These are phyloP conservation scores for Conus betulinus DNA, from an alignment of 1,140 invertebrate genomes.

Conservation along the genomic window DNA sequence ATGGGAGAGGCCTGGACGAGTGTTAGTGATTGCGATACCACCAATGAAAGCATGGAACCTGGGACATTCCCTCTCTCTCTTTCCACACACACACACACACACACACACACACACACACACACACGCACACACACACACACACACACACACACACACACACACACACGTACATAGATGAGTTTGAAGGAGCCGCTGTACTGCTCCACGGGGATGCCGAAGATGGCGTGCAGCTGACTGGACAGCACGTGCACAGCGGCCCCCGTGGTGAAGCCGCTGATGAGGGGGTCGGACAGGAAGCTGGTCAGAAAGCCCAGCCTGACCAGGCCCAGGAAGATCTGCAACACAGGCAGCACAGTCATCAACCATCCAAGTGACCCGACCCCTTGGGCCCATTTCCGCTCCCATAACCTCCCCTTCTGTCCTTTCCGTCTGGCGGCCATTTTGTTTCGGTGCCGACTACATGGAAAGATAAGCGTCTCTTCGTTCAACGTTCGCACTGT, in stretches of 20 bases:
- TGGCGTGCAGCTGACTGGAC: conserved; percentile 75
- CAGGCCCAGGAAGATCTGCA: conserved; percentile 75
- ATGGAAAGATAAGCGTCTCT: too few relatives aligned
- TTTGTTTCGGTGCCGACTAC: too few relatives aligned
- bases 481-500: too few relatives aligned
- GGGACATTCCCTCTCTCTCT: too few relatives aligned
- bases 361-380: neutral
- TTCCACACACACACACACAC: too few relatives aligned
- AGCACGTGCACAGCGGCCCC: conserved; percentile 78
- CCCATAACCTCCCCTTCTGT: too few relatives aligned
- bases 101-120: too few relatives aligned
- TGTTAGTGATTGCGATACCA: too few relatives aligned
- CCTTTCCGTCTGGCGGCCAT: too few relatives aligned
- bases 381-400: neutral
- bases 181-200: conserved; percentile 74
- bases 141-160: neutral
- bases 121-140: neutral
- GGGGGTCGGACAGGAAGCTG: conserved; percentile 76
- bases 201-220: conserved; percentile 74
- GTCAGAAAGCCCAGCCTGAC: conserved; percentile 76
- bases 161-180: conserved; percentile 74
- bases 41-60: too few relatives aligned
- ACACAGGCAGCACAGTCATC: conserved; percentile 25
- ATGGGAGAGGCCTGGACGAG: too few relatives aligned
- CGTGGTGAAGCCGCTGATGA: conserved; percentile 78